A percentile compares a stretch with the other conserved stretches of the same genome.
Evolutionary conservation across 2,888 invertebrate genomes (phyloP).

Genomic region (Pyralis farinalis): DNA sequence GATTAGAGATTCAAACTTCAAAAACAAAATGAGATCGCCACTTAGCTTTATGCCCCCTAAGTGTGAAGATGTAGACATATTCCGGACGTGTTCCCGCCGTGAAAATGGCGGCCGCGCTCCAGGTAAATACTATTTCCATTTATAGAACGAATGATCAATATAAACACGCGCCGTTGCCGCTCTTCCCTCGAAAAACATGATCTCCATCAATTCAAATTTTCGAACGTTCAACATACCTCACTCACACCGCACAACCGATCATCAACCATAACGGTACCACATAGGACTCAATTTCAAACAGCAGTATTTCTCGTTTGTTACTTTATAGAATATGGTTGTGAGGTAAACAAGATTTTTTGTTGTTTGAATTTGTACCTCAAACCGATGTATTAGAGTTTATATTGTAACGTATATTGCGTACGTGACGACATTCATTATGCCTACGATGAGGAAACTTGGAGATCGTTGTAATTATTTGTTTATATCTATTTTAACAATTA

Average conservation of each 20-base stretch:
- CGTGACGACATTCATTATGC: neutral
- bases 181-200: slow-evolving; percentile 1
- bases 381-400: neutral
- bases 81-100: too few relatives aligned
- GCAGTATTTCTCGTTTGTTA: neutral
- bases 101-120: too few relatives aligned
- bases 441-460: neutral
- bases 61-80: too few relatives aligned
- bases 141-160: neutral
- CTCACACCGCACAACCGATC: neutral
- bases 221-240: neutral
- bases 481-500: too few relatives aligned
- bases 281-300: neutral
- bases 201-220: neutral
- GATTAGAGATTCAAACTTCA: too few relatives aligned
- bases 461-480: too few relatives aligned
- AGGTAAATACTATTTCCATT: neutral
- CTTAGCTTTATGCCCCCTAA: too few relatives aligned
- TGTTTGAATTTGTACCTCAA: too few relatives aligned
- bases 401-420: neutral
- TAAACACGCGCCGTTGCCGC: neutral
- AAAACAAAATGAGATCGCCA: too few relatives aligned
- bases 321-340: neutral
- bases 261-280: too few relatives aligned
- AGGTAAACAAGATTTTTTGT: neutral